Base-by-base conservation (phyloP, 1,140 invertebrate species). In the Drosophila nannoptera region DNA sequence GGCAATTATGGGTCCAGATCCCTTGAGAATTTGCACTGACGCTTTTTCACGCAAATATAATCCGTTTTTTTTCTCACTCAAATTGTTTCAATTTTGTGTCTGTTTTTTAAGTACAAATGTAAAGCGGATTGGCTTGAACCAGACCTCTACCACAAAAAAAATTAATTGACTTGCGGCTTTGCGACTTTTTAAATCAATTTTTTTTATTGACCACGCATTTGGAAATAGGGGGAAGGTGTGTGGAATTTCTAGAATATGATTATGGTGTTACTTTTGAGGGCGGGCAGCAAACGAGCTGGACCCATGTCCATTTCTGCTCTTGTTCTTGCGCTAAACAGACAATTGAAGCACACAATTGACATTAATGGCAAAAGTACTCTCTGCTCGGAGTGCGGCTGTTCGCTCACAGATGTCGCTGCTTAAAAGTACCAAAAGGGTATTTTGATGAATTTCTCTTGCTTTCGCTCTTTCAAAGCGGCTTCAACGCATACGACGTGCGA, bases 1-100 rank as follows among this genome's bases (percentile, higher is more conserved):
- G 61, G 70, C 81, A 84, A 81, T 84, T 84, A 86, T 69, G 73
- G 65, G 60, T 31, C 43, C 35, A 69, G 67, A 72, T 69, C 70
- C 77, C 59, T 12, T 63, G 69, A 45, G 69, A 66, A 68, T 69
- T 63, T 65, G 62, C 46, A 35, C 59, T 38, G 35, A 12, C 32
- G 48, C 36, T 22, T 46, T 77, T 45, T 70, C 58, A 63, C 29
- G 32, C 36, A 14, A 48, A 22, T 40, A 6, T 46, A 48, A 40
- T 53, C 53, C 14, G 22, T 40, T 32, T 40, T 77, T 64, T 59
- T 32, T 50, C 50, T 11, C 63, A 36, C n/a, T 33, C 49, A 31
- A 29, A 48, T 5, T n/a, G 49, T 35, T 52, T 52, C 14, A n/a
- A 5, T 11, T 45, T 45, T 63, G 11, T 33, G 0, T 31, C 52